phyloP scores from a whole-genome alignment of 1,140 invertebrate species.

The Eueides isabella region DNA sequence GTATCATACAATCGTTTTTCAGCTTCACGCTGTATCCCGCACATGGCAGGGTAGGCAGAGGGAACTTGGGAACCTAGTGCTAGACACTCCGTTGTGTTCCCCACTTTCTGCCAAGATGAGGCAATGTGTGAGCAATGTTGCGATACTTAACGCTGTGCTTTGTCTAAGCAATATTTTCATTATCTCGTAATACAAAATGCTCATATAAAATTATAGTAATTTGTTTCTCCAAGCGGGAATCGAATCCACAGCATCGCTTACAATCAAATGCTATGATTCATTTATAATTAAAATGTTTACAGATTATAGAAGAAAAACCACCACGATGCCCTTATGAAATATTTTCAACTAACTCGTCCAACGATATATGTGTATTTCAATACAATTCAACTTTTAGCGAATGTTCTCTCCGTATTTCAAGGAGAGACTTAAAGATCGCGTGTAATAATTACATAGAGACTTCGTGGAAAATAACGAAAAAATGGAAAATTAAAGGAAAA shows the following conservation, averaged over 20 bases:
- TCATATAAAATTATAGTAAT: too few species aligned
- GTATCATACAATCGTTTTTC: too few species aligned
- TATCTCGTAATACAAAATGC: too few species aligned
- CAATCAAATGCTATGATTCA: too few species aligned
- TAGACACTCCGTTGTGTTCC: too few species aligned
- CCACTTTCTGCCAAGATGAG: too few species aligned
- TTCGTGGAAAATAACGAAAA: conserved; percentile 44
- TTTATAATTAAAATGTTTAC: neutral
- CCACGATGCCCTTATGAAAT: conserved; percentile 56
- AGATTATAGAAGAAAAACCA: conserved; percentile 56
- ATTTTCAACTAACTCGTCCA: conserved; percentile 41
- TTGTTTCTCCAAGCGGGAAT: neutral
- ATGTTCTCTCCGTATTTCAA: conserved; percentile 43
- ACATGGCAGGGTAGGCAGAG: too few species aligned
- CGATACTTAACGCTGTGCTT: neutral
- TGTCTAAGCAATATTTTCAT: too few species aligned
- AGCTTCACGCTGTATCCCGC: too few species aligned
- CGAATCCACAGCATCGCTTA: neutral
- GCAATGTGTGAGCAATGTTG: neutral
- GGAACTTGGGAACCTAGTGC: too few species aligned
- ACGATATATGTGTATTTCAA: conserved; percentile 43
- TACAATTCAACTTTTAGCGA: conserved; percentile 35
- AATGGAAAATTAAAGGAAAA: conserved; percentile 40
- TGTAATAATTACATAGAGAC: conserved; percentile 58
- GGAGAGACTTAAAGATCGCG: conserved; percentile 39